Evolutionary conservation across 2,888 invertebrate genomes (phyloP).

Genomic region (Oxytorus armatus): DNA sequence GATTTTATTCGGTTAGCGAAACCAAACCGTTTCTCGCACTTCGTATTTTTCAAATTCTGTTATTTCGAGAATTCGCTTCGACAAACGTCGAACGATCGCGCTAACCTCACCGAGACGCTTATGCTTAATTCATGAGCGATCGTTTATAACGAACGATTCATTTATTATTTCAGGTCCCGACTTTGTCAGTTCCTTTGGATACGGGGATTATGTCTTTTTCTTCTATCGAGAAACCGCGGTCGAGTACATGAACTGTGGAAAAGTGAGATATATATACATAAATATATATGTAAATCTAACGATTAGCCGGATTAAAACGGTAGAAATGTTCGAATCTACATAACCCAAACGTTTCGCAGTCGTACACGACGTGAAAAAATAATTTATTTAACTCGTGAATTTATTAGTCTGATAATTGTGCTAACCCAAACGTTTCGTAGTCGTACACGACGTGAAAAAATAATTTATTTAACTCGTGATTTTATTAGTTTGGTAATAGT

Average conservation of each 20-base stretch:
- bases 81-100: not conserved
- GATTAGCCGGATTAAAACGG: not conserved
- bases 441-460: too few relatives aligned
- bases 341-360: too few relatives aligned
- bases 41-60: not conserved
- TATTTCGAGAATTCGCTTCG: not conserved
- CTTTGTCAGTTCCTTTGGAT: constrained; percentile 95
- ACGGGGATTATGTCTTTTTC: constrained; percentile 94
- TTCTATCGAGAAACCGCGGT: constrained; percentile 97
- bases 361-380: too few relatives aligned
- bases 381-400: too few relatives aligned
- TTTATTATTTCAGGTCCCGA: constrained; percentile 93
- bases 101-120: not conserved
- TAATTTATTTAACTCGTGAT: too few relatives aligned
- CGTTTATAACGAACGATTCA: constrained; percentile 1
- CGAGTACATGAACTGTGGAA: constrained; percentile 97
- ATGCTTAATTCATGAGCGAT: not conserved
- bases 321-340: not conserved
- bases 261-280: constrained; percentile 85
- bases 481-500: too few relatives aligned
- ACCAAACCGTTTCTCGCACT: not conserved
- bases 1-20: not conserved
- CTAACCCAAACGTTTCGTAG: too few relatives aligned
- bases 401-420: too few relatives aligned
- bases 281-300: not conserved